Conservation (phyloP, 2,797 vertebrate species). For the Buceros bicornis region DNA sequence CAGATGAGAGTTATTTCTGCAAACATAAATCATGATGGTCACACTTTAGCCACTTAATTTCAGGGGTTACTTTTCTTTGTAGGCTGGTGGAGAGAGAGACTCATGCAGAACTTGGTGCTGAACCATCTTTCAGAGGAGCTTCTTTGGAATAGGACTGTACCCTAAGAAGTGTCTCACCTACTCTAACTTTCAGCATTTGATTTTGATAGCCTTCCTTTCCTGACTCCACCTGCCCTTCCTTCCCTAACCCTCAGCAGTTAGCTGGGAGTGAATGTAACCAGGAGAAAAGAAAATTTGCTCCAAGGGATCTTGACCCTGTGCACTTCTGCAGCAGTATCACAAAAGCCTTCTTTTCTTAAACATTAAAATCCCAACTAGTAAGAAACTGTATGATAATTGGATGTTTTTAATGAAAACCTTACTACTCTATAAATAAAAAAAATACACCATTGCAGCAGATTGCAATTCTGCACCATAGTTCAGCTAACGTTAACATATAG, state of each 20-base stretch:
- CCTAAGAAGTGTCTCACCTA: background rate
- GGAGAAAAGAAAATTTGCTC: conserved; percentile 63
- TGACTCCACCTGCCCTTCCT: background rate
- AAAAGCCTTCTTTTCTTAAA: background rate
- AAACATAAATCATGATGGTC: background rate
- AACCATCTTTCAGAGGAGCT: background rate
- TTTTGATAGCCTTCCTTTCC: background rate
- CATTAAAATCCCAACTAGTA: background rate
- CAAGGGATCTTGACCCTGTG: conserved; percentile 35
- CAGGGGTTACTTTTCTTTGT: background rate
- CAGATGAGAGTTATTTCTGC: background rate
- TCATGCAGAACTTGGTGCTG: background rate
- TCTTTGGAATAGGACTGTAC: background rate
- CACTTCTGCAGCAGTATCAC: background rate
- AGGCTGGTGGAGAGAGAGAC: background rate
- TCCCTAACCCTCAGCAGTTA: background rate
- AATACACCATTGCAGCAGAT: conserved; percentile 47
- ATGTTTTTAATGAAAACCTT: conserved; percentile 62
- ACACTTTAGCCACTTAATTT: background rate
- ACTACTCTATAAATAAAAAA: conserved; percentile 67
- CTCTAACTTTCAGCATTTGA: background rate
- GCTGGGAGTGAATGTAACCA: background rate
- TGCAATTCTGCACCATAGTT: conserved; percentile 55
- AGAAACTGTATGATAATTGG: conserved; percentile 21
- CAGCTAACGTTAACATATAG: conserved; percentile 55